Conservation (phyloP, 2,797 vertebrate genomes). For the Neosalanx taihuensis region DNA sequence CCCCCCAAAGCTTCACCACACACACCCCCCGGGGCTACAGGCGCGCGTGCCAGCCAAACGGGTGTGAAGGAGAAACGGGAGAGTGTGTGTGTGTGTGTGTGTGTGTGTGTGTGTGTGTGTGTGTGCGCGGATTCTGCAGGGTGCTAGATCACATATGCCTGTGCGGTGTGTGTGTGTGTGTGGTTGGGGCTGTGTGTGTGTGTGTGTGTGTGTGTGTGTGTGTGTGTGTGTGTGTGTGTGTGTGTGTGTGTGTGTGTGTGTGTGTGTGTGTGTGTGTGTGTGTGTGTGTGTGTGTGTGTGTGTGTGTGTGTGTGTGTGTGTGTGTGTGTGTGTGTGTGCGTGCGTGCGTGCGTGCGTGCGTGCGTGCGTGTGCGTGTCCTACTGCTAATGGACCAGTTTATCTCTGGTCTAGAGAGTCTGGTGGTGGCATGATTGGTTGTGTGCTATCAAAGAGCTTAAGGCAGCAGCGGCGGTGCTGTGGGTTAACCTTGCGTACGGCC, state of each 20-base stretch:
- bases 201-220: neutral
- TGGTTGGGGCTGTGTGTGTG: too few species aligned
- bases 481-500: neutral
- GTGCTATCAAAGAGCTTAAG: conserved; percentile 15
- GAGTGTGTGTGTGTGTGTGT: neutral
- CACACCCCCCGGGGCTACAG: neutral
- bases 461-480: neutral
- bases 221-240: too few species aligned
- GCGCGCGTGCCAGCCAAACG: neutral
- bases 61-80: neutral
- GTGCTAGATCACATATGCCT: too few species aligned
- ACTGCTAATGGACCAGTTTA: conserved; percentile 6
- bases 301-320: neutral
- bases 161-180: too few species aligned
- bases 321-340: neutral
- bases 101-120: too few species aligned
- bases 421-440: conserved; percentile 3
- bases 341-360: too few species aligned
- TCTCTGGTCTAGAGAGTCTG: conserved; percentile 11
- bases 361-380: too few species aligned
- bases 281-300: neutral
- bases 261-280: neutral
- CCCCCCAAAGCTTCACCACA: neutral
- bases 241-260: neutral
- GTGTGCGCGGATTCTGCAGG: too few species aligned